These are phyloP conservation scores for Microctonus brassicae DNA, from an alignment of 2,888 invertebrate species.

Conservation along the genomic window DNA sequence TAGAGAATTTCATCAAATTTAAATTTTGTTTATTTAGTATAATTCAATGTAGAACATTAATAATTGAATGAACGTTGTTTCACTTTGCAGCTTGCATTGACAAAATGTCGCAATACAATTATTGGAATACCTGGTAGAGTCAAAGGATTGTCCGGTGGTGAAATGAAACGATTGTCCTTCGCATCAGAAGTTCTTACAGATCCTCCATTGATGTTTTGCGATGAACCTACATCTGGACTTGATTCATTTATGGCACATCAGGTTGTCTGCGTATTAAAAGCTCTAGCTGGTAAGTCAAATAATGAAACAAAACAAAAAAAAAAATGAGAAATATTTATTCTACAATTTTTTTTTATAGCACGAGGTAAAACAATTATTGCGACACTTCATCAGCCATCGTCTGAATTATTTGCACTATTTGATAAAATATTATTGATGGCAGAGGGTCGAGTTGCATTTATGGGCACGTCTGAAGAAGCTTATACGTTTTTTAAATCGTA, in stretches of 20 bases:
- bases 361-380: slow-evolving; percentile 91
- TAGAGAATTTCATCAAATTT: too few species aligned
- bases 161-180: slow-evolving; percentile 94
- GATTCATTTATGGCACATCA: slow-evolving; percentile 98
- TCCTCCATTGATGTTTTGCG: slow-evolving; percentile 95
- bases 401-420: slow-evolving; percentile 90
- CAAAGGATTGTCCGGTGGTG: slow-evolving; percentile 96
- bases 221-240: slow-evolving; percentile 96
- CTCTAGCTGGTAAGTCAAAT: slow-evolving; percentile 72
- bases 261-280: slow-evolving; percentile 80
- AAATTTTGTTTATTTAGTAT: too few species aligned
- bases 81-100: slow-evolving; percentile 79
- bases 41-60: too few species aligned
- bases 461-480: slow-evolving; percentile 86
- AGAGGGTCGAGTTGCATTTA: slow-evolving; percentile 90
- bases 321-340: neutral
- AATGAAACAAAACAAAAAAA: neutral
- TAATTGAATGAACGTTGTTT: neutral
- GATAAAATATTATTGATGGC: slow-evolving; percentile 91
- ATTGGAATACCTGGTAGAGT: slow-evolving; percentile 90
- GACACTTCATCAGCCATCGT: slow-evolving; percentile 96
- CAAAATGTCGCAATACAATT: slow-evolving; percentile 89
- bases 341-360: slow-evolving; percentile 54
- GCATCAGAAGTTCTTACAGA: slow-evolving; percentile 97
- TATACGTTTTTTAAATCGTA: slow-evolving; percentile 85